A percentile compares a stretch with the other conserved stretches of the same genome.
These are phyloP conservation scores for Indicator maculatus DNA, from an alignment of 2,113 vertebrate species.

Conservation along the genomic window DNA sequence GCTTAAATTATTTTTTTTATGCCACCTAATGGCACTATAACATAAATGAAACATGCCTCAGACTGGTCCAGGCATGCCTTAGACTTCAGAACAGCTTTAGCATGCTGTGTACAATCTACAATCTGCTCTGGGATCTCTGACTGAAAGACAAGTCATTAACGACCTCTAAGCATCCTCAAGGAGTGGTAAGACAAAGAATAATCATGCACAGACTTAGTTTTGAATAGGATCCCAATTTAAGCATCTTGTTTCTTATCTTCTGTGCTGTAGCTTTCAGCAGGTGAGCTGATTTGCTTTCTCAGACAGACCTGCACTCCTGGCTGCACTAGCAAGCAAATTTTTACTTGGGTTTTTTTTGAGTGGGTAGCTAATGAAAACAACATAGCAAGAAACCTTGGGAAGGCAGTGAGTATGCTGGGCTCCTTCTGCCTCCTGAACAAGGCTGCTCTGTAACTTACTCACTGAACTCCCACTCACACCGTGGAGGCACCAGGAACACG, in stretches of 20 bases:
- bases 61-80: neutral
- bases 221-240: slow-evolving; percentile 34
- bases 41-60: neutral
- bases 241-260: neutral
- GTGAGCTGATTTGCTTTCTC: neutral
- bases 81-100: slow-evolving; percentile 1
- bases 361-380: neutral
- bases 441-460: neutral
- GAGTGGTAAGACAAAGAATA: slow-evolving; percentile 43
- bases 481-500: neutral
- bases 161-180: slow-evolving; percentile 18
- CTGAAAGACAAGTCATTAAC: slow-evolving; percentile 9
- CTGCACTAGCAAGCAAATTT: neutral
- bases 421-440: neutral
- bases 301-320: neutral
- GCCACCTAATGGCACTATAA: neutral
- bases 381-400: neutral
- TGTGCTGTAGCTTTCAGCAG: neutral
- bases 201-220: neutral
- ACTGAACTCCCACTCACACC: neutral
- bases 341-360: neutral
- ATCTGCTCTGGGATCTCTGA: slow-evolving; percentile 42
- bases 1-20: neutral
- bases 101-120: neutral
- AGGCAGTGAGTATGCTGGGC: neutral